A percentile compares a stretch with the other conserved stretches of the same genome.
These are phyloP conservation scores for Drosophila navojoa DNA, from an alignment of 1,140 invertebrate species.

Conservation along the genomic window DNA sequence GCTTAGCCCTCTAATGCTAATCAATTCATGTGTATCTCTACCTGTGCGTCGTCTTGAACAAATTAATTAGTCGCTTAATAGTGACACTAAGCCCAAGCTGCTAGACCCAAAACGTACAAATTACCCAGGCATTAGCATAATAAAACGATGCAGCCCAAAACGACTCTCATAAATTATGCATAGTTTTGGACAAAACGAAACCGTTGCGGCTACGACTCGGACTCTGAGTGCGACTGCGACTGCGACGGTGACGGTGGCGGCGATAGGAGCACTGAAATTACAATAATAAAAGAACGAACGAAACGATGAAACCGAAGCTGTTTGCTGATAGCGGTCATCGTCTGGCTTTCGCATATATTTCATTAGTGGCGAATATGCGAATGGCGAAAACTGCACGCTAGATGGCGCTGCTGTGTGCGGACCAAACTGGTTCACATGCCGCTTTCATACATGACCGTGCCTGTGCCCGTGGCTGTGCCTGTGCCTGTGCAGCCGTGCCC, in stretches of 20 bases:
- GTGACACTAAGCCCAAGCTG: conserved; percentile 74
- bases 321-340: conserved; percentile 63
- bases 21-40: conserved; percentile 61
- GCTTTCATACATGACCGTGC: conserved; percentile 51
- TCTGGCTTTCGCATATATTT: conserved; percentile 77
- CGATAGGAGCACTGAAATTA: conserved; percentile 43
- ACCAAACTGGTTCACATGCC: conserved; percentile 73
- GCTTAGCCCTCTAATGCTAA: conserved; percentile 69
- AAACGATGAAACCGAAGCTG: conserved; percentile 58
- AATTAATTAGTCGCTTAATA: conserved; percentile 82
- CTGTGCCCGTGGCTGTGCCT: neutral
- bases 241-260: neutral
- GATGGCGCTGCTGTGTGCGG: conserved; percentile 34
- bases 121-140: conserved; percentile 77
- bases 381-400: conserved; percentile 74
- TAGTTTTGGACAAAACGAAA: conserved; percentile 75
- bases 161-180: conserved; percentile 78
- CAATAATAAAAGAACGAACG: conserved; percentile 56
- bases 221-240: neutral
- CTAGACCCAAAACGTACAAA: conserved; percentile 73
- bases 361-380: conserved; percentile 63
- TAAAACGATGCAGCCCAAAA: conserved; percentile 74
- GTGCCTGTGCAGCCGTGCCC: conserved; percentile 15
- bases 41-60: conserved; percentile 61
- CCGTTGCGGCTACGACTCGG: conserved; percentile 42